Evolutionary conservation across 2,797 vertebrate genomes (phyloP), one percentile per base, ranked within the genome.

Genomic region (Apodemus agrarius): DNA sequence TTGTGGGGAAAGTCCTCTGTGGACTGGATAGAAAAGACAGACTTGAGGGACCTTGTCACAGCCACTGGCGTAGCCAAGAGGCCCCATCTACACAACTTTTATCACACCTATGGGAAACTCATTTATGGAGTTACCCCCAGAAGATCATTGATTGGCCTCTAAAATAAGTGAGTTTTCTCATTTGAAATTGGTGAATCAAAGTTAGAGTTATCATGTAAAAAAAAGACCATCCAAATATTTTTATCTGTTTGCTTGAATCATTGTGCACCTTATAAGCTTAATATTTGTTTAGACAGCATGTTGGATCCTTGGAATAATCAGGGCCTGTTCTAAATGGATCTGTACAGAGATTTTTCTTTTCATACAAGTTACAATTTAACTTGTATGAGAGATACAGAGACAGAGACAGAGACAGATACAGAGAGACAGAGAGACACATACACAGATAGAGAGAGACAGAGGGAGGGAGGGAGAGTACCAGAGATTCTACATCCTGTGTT

Each of bases 201-300:
- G 49, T 95, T 86, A 83, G 31, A 21, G 81, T 84, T 69, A 31
- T 82, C 12, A 52, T 16, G 16, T 79, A 57, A n/a, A 72, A 72
- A 49, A 37, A 86, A 26, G n/a, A 43, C 43, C 59, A 63, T 79
- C 92, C 79, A 82, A 82, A 76, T 89, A 10, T 83, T 79, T 85
- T 46, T 46, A 75, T 79, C 26, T 79, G 54, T 34, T 95, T 96
- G 4, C 52, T 65, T 87, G 31, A 97, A 67, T 34, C 59, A 61
- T 9, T 61, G 17, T 67, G 59, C 78, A 91, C 24, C 54, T 2
- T 31, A 26, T 3, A 79, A 52, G 46, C 46, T 90, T 19, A 69
- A 34, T 59, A 75, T 37, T 96, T 85, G 43, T n/a, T 89, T 69
- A 65, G 63, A 88, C 26, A 91, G 16, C n/a, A 31, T 65, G 69